Conservation (phyloP, 2,113 vertebrate genomes). For the Lampris megalopsis region DNA sequence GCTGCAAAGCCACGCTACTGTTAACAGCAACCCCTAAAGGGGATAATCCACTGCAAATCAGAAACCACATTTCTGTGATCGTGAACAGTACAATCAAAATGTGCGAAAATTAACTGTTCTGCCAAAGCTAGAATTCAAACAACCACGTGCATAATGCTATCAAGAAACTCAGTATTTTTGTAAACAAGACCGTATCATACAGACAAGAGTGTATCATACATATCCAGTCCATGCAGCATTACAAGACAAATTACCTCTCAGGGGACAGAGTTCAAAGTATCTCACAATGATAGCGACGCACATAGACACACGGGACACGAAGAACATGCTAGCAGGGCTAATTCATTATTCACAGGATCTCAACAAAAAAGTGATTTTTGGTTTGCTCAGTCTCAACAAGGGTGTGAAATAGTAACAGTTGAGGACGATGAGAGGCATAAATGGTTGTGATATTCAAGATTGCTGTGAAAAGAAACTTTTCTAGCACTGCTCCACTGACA, state of each 20-base stretch:
- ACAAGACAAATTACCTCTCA: neutral
- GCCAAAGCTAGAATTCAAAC: slow-evolving; percentile 9
- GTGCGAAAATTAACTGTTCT: too few relatives aligned
- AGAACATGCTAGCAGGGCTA: too few relatives aligned
- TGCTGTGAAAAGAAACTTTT: too few relatives aligned
- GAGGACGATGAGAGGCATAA: too few relatives aligned
- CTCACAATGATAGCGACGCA: too few relatives aligned
- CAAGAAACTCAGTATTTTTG: neutral
- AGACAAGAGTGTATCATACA: neutral
- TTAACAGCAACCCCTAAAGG: neutral
- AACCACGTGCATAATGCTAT: neutral
- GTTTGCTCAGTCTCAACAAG: too few relatives aligned
- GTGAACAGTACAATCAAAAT: neutral
- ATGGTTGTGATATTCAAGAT: too few relatives aligned
- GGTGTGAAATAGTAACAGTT: too few relatives aligned
- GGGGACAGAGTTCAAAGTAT: neutral
- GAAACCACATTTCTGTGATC: neutral
- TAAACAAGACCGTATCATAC: neutral
- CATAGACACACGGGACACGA: too few relatives aligned
- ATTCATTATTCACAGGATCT: too few relatives aligned
- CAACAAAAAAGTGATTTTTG: too few relatives aligned
- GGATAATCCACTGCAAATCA: neutral
- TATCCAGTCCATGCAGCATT: neutral
- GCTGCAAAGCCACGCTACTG: slow-evolving; percentile 12
- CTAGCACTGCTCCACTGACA: too few relatives aligned